Evolutionary conservation across 1,140 invertebrate genomes (phyloP).

Genomic region (Pissodes strobi): DNA sequence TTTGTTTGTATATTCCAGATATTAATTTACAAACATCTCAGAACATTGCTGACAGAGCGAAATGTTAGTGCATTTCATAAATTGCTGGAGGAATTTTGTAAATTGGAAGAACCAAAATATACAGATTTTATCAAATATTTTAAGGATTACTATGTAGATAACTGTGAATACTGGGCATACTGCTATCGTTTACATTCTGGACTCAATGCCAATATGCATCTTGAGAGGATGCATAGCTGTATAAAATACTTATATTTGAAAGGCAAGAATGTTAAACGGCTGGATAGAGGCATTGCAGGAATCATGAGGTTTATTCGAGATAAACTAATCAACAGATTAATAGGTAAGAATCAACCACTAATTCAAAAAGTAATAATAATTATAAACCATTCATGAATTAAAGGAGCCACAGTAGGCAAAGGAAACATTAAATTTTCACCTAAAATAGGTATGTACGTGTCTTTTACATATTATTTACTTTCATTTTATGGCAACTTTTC

Average conservation of each 20-base stretch:
- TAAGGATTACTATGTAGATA: not conserved
- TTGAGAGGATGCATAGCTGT: not conserved
- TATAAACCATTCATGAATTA: not conserved
- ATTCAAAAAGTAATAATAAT: not conserved
- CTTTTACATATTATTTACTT: too few species aligned
- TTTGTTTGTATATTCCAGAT: slow-evolving; percentile 2
- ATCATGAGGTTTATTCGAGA: slow-evolving; percentile 1
- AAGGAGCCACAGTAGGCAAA: slow-evolving; percentile 9
- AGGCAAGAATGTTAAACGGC: not conserved
- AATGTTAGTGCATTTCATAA: slow-evolving; percentile 5
- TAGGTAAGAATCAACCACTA: not conserved
- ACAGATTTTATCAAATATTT: slow-evolving; percentile 3
- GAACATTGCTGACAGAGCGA: slow-evolving; percentile 2
- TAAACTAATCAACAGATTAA: not conserved
- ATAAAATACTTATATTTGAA: not conserved
- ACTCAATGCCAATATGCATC: slow-evolving; percentile 11
- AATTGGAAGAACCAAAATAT: not conserved
- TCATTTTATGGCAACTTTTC: too few species aligned
- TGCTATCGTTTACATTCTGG: not conserved
- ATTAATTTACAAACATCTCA: slow-evolving; percentile 4
- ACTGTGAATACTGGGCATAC: not conserved
- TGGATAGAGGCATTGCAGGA: not conserved
- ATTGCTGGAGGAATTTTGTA: not conserved
- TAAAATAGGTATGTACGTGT: too few species aligned
- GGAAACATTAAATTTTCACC: too few species aligned